A percentile compares a stretch with the other conserved stretches of the same genome.
Conservation (phyloP, 53 echinoderm and acorn worm genomes). For the Apostichopus leukothele region DNA sequence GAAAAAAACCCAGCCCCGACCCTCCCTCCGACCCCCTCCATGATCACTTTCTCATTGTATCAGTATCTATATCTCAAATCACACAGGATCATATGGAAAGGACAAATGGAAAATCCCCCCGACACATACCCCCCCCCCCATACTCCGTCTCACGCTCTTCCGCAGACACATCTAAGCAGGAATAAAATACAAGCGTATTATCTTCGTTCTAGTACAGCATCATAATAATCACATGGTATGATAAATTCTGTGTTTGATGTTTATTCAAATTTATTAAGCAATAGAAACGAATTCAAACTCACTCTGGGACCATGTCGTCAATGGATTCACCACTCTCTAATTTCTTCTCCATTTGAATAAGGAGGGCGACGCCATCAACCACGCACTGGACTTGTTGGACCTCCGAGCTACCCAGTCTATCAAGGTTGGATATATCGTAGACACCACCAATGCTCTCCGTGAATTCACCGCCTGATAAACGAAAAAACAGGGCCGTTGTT, state of each 20-base stretch:
- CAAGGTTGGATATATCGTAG: constrained; percentile 95
- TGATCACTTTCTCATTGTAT: too few species aligned
- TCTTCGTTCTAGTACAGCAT: background rate
- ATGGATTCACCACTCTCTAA: constrained; percentile 81
- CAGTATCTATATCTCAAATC: too few species aligned
- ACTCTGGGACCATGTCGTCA: constrained; percentile 81
- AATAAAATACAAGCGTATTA: background rate
- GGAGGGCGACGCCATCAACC: constrained; percentile 76
- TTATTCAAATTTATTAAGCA: too few species aligned
- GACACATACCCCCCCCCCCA: too few species aligned
- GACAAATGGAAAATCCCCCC: too few species aligned
- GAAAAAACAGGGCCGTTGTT: too few species aligned
- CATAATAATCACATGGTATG: background rate
- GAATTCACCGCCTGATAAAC: constrained; percentile 78
- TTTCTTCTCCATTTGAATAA: constrained; percentile 82
- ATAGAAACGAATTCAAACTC: background rate
- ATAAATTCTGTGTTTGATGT: too few species aligned
- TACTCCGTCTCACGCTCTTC: background rate
- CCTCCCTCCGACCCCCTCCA: too few species aligned
- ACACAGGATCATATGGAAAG: too few species aligned
- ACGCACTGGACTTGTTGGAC: constrained; percentile 93
- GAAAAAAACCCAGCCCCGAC: too few species aligned
- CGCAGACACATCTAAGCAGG: constrained; percentile 2
- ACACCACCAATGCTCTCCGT: constrained; percentile 89
- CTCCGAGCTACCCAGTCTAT: constrained; percentile 90